Base-by-base conservation (phyloP, 2,888 invertebrate genomes). In the Noctuana brunneofusca region DNA sequence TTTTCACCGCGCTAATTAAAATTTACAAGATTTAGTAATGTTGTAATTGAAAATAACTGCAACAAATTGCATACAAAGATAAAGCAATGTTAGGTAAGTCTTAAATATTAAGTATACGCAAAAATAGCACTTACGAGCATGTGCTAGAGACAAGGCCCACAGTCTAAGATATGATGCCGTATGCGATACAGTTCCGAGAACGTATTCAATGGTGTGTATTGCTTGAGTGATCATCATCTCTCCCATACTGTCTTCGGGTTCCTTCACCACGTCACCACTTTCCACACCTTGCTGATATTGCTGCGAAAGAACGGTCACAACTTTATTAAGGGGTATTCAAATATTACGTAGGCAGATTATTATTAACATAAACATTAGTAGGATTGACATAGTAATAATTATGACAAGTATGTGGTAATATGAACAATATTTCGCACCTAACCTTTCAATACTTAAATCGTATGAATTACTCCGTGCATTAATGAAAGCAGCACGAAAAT, bases 141-240 rank as follows among this genome's bases (percentile, higher is more conserved):
- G 97, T 57, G 97, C 97, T 60, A 97, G 87, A 9, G 97, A 97
- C 62, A 97, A 87, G 22, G 97, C 97, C 97, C 97, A 97, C 27
- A 97, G 92, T 66, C 97, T 95, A 54, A 97, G 92, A 79, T 97
- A 97, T 0, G 97, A 97, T 0, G 97, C 97, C 0, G 97, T 97
- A 82, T 97, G 97, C 0, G 97, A 97, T 12, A 97, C 95, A n/a
- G 97, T 96, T 43, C 97, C 97, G 54, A 97, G 92, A 63, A 97
- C 96, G 76, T 96, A 97, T 85, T 97, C 97, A 65, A 97, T 97
- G 4, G 97, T 97, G 84, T 97, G 97, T 71, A 97, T 97, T 3
- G 94, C 94, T 76, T 97, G 97, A 69, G 96, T 94, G 70, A 97
- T 96, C 83, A 97, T 92, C 67, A 96, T 81, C 75, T 97, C 97